Base-by-base conservation (phyloP, 2,797 vertebrate genomes). In the Phalloptychus januarius region DNA sequence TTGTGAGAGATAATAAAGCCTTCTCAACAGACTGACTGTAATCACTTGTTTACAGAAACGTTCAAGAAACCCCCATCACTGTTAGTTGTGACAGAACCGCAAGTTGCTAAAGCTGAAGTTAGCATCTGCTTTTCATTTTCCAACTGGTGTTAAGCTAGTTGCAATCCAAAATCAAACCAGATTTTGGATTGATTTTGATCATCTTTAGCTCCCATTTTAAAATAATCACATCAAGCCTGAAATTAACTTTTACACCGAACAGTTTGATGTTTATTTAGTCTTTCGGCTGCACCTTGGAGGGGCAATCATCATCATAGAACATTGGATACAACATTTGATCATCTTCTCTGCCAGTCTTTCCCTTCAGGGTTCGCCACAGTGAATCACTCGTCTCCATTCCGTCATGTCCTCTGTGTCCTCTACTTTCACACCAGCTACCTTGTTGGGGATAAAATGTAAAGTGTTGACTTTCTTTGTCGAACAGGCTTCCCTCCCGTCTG, bases 381-480 rank as follows among this genome's bases (percentile, higher is more conserved):
- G 11, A 56, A 56, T 28, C 54, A 28, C 13, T 2, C 5, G n/a
- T 56, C n/a, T 56, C n/a, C 54, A 28, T 56, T 56, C n/a, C 6
- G n/a, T 56, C 10, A 11, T 28, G n/a, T 56, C 54, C n/a, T 56
- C 54, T 28, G 25, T 13, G 12, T 12, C 25, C 54, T 56, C n/a
- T 56, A 56, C n/a, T n/a, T 28, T 56, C 54, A 56, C 54, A 28
- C 54, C 54, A 56, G 11, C 54, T 44, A 44, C 7, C 44, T 56
- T 28, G 23, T 52, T 8, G 48, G 20, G 7, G 76, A 77, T 84
- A n/a, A 75, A 83, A 82, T 85, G 72, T 72, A 1, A 76, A 33
- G 36, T 38, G 23, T 8, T 23, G 28, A 50, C 58, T 75, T 65
- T 77, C 73, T 48, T 46, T 81, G 75, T 80, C 25, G 74, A 75